Evolutionary conservation across 2,113 vertebrate genomes (phyloP).

Genomic region (Lophochroa leadbeateri): DNA sequence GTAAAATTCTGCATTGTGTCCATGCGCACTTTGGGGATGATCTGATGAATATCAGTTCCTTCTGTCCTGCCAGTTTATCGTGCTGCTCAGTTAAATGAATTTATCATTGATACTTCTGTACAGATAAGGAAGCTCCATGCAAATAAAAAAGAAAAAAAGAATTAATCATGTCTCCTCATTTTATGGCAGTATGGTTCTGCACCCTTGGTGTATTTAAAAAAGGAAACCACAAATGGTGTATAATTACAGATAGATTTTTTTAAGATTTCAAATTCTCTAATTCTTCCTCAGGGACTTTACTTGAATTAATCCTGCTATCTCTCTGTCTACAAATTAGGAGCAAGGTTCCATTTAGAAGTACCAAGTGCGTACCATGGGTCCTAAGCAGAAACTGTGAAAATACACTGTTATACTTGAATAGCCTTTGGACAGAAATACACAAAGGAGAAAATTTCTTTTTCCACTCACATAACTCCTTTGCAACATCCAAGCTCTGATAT

Average conservation of each 20-base stretch:
- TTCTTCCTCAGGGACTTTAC: not conserved
- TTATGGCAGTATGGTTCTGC: not conserved
- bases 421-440: not conserved
- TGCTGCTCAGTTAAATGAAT: not conserved
- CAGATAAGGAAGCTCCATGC: not conserved
- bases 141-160: not conserved
- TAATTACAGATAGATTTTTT: not conserved
- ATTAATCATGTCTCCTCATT: not conserved
- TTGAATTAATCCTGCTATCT: not conserved
- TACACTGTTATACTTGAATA: not conserved
- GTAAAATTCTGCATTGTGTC: not conserved
- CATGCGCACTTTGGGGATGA: not conserved
- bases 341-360: not conserved
- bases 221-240: not conserved
- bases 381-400: not conserved
- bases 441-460: not conserved
- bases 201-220: not conserved
- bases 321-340: not conserved
- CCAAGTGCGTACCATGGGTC: not conserved
- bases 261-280: not conserved
- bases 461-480: not conserved
- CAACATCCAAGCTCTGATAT: not conserved
- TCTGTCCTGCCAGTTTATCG: not conserved
- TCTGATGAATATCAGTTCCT: not conserved
- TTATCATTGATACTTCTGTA: not conserved